These are phyloP conservation scores for Dermolepida albohirtum DNA, from an alignment of 2,888 invertebrate genomes.

Conservation along the genomic window DNA sequence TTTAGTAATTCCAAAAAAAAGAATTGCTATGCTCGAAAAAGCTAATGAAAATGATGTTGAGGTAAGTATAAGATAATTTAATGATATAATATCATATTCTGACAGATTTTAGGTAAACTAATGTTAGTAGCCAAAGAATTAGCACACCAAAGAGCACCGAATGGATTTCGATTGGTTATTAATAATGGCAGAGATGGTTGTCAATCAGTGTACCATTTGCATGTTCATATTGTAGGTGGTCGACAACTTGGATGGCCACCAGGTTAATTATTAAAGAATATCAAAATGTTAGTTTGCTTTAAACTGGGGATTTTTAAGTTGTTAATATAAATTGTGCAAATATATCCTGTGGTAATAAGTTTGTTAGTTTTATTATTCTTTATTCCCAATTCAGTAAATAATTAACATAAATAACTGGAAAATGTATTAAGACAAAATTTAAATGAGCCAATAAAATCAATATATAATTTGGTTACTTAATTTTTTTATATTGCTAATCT, in stretches of 20 bases:
- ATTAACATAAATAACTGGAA: no score
- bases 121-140: constrained; percentile 76
- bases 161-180: constrained; percentile 81
- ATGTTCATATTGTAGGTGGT: constrained; percentile 85
- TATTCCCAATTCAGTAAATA: no score
- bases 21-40: constrained; percentile 74
- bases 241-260: constrained; percentile 73
- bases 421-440: no score
- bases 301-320: constrained; percentile 15
- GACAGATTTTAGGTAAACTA: constrained; percentile 72
- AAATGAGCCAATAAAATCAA: not conserved
- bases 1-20: constrained; percentile 83
- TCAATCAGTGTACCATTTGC: constrained; percentile 87
- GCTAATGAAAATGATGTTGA: constrained; percentile 69
- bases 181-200: constrained; percentile 85
- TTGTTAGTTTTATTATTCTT: no score
- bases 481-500: no score
- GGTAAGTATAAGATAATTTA: constrained; percentile 49
- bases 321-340: not conserved
- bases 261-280: constrained; percentile 53
- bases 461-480: not conserved
- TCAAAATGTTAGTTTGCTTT: constrained; percentile 13
- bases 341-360: no score
- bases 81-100: not conserved
- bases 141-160: constrained; percentile 72